Conservation (phyloP, 2,113 vertebrate genomes). For the Antechinus flavipes region DNA sequence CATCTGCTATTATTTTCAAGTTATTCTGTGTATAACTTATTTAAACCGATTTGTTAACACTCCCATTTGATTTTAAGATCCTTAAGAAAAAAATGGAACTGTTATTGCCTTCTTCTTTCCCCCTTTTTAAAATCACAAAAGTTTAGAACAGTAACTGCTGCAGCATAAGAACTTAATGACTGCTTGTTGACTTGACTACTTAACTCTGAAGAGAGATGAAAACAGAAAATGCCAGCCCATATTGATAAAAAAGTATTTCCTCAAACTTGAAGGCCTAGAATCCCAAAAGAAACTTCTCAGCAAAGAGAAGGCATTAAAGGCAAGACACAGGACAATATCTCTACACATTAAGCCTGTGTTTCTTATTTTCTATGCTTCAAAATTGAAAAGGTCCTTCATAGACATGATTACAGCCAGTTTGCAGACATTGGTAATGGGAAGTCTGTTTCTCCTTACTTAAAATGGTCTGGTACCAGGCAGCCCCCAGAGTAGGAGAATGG, state of each 20-base stretch:
- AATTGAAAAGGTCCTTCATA: not conserved
- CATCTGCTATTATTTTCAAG: not conserved
- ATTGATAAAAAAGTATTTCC: not conserved
- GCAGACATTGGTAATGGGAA: not conserved
- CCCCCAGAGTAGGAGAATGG: not conserved
- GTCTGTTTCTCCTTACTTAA: not conserved
- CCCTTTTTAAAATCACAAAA: not conserved
- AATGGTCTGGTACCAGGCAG: not conserved
- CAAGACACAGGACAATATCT: not conserved
- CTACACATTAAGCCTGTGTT: not conserved
- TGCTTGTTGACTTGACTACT: not conserved
- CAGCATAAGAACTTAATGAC: not conserved
- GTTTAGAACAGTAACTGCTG: not conserved
- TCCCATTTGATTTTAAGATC: not conserved
- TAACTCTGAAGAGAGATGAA: not conserved
- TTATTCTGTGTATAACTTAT: not conserved
- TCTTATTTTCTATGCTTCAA: not conserved
- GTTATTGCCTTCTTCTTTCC: not conserved
- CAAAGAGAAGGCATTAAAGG: not conserved
- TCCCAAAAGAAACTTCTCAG: not conserved
- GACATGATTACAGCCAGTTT: not conserved
- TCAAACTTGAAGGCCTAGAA: not conserved
- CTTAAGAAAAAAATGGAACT: not conserved
- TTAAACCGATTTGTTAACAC: not conserved
- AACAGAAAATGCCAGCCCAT: not conserved